A percentile compares a stretch with the other conserved stretches of the same genome.
Conservation (phyloP, 2,888 invertebrate species). For the Pyrocoelia pectoralis region DNA sequence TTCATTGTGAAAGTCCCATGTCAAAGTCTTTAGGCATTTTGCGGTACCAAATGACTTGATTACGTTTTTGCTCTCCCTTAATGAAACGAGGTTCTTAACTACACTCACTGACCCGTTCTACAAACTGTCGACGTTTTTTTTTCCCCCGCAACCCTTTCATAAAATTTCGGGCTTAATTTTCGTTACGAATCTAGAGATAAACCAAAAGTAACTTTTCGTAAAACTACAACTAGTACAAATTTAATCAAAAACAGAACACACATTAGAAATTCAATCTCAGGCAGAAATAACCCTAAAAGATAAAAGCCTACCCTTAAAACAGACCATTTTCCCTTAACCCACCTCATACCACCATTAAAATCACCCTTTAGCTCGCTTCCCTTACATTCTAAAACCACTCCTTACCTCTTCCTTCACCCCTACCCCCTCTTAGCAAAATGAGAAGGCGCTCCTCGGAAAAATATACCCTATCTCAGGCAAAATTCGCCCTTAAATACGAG, state of each 20-base stretch:
- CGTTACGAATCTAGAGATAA: not conserved
- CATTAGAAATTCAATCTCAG: constrained; percentile 62
- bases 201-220: not conserved
- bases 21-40: constrained; percentile 27
- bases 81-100: constrained; percentile 19
- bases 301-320: constrained; percentile 56
- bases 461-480: constrained; percentile 55
- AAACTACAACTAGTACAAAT: constrained; percentile 50
- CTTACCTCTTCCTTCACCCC: constrained; percentile 45
- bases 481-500: constrained; percentile 51
- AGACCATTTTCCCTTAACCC: constrained; percentile 49
- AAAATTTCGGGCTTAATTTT: not conserved
- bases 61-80: constrained; percentile 20
- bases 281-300: constrained; percentile 58
- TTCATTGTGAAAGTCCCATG: constrained; percentile 19
- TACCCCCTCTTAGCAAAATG: constrained; percentile 25
- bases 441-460: constrained; percentile 48
- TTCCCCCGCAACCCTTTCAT: no score
- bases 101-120: constrained; percentile 15
- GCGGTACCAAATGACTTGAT: constrained; percentile 23
- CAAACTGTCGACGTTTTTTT: constrained; percentile 7
- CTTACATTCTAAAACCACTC: constrained; percentile 49
- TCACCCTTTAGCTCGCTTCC: constrained; percentile 33
- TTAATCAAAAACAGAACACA: constrained; percentile 61
- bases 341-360: constrained; percentile 33